Percentiles rank a stretch among this genome's conserved stretches.
phyloP scores from a whole-genome alignment of 2,113 vertebrate species.

The Thymallus thymallus region DNA sequence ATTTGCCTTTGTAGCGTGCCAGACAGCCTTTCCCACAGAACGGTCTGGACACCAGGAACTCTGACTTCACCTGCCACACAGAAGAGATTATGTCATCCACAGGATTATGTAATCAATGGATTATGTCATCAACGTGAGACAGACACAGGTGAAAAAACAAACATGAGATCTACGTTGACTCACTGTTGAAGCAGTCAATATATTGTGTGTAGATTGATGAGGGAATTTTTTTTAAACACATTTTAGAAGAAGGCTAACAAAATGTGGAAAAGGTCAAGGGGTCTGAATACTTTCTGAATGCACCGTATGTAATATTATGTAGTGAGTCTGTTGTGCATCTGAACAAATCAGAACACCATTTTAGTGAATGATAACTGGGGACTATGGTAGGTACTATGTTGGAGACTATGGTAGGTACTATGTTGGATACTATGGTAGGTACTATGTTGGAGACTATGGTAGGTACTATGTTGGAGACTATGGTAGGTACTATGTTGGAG shows the following conservation, averaged over 20 bases:
- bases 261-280: no score
- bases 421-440: no score
- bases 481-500: no score
- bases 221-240: no score
- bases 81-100: conserved; percentile 4
- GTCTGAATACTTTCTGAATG: no score
- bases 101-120: background rate
- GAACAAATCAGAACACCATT: background rate
- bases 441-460: no score
- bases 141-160: background rate
- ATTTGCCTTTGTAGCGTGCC: conserved; percentile 89
- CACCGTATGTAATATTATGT: no score
- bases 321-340: background rate
- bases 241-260: no score
- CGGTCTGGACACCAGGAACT: conserved; percentile 82
- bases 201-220: no score
- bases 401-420: no score
- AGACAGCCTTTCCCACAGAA: conserved; percentile 95
- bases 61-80: conserved; percentile 77
- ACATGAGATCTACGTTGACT: background rate
- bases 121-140: background rate
- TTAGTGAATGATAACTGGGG: conserved; percentile 15
- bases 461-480: no score
- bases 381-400: conserved; percentile 28
- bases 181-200: background rate